These are phyloP conservation scores for Seriola quinqueradiata DNA, from an alignment of 2,113 vertebrate species.

Conservation along the genomic window DNA sequence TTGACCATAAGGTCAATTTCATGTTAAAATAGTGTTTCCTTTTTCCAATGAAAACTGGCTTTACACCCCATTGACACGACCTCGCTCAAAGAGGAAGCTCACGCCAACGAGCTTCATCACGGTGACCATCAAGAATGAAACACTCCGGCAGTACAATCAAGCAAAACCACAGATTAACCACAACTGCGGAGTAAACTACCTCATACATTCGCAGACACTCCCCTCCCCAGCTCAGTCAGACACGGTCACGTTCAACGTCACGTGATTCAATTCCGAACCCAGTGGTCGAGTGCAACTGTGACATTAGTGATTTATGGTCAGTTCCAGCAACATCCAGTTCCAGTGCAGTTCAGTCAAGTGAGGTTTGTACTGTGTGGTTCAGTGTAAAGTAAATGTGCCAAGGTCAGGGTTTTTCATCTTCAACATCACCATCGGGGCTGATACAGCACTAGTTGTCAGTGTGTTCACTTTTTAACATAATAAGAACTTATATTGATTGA, in stretches of 20 bases:
- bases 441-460: no score
- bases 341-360: not conserved
- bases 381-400: not conserved
- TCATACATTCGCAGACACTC: not conserved
- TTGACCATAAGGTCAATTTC: not conserved
- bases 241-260: not conserved
- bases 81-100: not conserved
- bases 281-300: not conserved
- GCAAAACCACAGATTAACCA: not conserved
- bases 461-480: not conserved
- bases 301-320: conserved; percentile 7
- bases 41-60: not conserved
- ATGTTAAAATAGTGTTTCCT: not conserved
- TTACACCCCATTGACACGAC: not conserved
- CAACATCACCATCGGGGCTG: not conserved
- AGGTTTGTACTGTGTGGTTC: not conserved
- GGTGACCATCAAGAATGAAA: not conserved
- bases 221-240: not conserved
- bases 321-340: not conserved
- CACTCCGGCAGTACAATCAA: not conserved
- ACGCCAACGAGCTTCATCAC: not conserved
- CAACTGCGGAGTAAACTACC: not conserved
- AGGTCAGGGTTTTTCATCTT: not conserved
- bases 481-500: no score
- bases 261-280: not conserved